Evolutionary conservation across 2,888 invertebrate species (phyloP).

Genomic region (Hypercompe scribonia): DNA sequence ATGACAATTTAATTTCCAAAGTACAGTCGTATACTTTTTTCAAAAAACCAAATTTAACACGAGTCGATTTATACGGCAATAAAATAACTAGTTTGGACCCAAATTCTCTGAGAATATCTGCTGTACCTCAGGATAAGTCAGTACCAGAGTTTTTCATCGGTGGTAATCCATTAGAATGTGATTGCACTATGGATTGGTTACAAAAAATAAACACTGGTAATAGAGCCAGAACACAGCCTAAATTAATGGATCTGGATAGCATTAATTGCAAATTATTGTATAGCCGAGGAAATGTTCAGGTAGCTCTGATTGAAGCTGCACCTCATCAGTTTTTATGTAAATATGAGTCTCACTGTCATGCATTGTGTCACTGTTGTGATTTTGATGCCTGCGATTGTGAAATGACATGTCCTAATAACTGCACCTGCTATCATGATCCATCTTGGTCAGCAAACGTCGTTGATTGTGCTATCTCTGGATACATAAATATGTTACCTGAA

Average conservation of each 20-base stretch:
- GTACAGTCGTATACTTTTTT: constrained; percentile 95
- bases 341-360: constrained; percentile 94
- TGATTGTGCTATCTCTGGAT: constrained; percentile 91
- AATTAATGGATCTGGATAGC: constrained; percentile 93
- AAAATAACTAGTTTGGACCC: constrained; percentile 92
- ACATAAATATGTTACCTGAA: constrained; percentile 90
- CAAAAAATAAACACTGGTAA: constrained; percentile 92
- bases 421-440: constrained; percentile 95
- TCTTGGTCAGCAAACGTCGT: constrained; percentile 95
- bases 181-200: constrained; percentile 96
- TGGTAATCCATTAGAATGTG: constrained; percentile 94
- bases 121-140: constrained; percentile 90
- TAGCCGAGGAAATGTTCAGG: constrained; percentile 90
- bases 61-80: constrained; percentile 93
- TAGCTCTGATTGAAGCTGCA: constrained; percentile 92
- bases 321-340: constrained; percentile 94
- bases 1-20: constrained; percentile 93
- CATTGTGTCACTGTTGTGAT: constrained; percentile 95
- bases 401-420: constrained; percentile 95
- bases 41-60: constrained; percentile 93
- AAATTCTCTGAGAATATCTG: constrained; percentile 91
- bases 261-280: constrained; percentile 94
- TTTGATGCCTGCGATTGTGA: constrained; percentile 97
- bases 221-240: constrained; percentile 92
- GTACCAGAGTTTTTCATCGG: constrained; percentile 94